A percentile compares a stretch with the other conserved stretches of the same genome.
Conservation (phyloP, 2,113 vertebrate genomes). For the Mobula birostris region DNA sequence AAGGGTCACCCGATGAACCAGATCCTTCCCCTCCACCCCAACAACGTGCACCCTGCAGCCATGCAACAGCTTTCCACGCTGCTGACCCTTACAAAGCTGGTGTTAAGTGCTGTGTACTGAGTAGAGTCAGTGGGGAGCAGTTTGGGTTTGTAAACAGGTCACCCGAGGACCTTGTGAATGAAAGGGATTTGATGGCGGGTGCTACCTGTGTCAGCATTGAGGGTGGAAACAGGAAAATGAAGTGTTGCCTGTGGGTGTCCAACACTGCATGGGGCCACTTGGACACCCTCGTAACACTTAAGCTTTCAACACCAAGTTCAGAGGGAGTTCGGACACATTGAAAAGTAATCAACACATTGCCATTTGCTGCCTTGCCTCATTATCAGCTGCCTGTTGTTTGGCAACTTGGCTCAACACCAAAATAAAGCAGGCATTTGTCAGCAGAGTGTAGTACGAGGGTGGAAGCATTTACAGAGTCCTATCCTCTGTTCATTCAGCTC, state of each 20-base stretch:
- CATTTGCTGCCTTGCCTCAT: neutral
- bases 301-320: slow-evolving; percentile 10
- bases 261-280: neutral
- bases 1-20: neutral
- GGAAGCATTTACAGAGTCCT: neutral
- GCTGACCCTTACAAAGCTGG: neutral
- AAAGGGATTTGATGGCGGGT: neutral
- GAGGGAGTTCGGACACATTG: neutral
- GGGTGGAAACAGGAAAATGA: neutral
- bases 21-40: neutral
- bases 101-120: slow-evolving; percentile 17
- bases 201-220: neutral
- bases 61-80: too few relatives aligned
- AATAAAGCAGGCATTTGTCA: neutral
- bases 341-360: neutral
- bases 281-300: neutral
- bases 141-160: slow-evolving; percentile 8
- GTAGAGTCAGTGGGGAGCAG: neutral
- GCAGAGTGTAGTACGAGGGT: neutral
- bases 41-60: neutral
- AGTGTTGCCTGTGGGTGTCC: too few relatives aligned
- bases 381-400: neutral
- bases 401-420: neutral
- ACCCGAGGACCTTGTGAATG: neutral
- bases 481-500: too few relatives aligned